A percentile compares a stretch with the other conserved stretches of the same genome.
Conservation (phyloP, 2,797 vertebrate species). For the Rhabdophis nuchalis region DNA sequence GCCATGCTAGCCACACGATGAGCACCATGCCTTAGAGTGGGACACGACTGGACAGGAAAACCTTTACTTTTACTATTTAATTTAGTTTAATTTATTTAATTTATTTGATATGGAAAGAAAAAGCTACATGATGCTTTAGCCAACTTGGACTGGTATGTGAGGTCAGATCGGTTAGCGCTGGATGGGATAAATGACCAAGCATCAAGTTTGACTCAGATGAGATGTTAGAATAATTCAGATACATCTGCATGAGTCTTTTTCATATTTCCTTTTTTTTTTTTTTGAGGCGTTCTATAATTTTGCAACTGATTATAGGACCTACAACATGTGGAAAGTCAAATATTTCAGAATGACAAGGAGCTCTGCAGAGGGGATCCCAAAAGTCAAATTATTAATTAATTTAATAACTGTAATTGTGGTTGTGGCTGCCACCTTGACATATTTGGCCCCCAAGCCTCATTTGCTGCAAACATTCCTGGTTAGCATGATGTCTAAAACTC, state of each 20-base stretch:
- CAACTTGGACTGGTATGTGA: background rate
- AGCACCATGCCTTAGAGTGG: background rate
- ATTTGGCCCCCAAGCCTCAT: background rate
- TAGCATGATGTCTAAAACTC: background rate
- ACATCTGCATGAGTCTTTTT: constrained; percentile 11
- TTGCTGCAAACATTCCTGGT: background rate
- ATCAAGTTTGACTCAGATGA: background rate
- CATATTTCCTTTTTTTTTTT: background rate
- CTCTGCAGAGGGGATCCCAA: background rate
- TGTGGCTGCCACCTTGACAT: background rate
- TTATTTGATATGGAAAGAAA: background rate
- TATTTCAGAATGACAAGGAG: background rate
- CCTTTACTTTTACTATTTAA: background rate
- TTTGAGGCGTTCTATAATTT: background rate
- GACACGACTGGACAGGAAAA: background rate
- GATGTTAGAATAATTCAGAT: background rate
- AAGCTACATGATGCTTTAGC: background rate
- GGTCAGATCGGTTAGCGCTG: background rate
- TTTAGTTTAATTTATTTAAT: background rate
- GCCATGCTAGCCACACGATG: background rate
- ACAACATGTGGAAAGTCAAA: background rate
- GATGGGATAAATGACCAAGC: background rate
- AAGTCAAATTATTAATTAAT: background rate
- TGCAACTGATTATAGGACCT: constrained; percentile 5
- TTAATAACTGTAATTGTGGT: background rate